Evolutionary conservation across 2,888 invertebrate species (phyloP), one percentile per base, ranked within the genome.

Genomic region (Mesochorus sp.): DNA sequence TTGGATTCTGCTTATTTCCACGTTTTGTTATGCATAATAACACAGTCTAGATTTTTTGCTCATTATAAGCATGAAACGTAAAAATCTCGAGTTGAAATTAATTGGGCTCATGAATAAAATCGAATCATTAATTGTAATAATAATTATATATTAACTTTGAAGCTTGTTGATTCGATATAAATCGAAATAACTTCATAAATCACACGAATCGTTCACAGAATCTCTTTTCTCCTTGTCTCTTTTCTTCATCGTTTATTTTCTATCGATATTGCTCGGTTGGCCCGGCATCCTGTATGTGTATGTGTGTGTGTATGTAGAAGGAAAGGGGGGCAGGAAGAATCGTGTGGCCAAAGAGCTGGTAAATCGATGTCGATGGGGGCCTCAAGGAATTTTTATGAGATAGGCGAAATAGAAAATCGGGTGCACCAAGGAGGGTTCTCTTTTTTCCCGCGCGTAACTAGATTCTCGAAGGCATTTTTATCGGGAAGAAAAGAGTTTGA

Each of bases 321-420:
- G 8, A 3, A 5, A 21, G 4, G 19, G 19, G n/a, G 24, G 28
- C 4, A 28, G 47, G 42, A 4, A 19, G 12, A 26, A 24, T 37
- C 31, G 53, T 37, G 61, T 61, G 67, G 62, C 68, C 68, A 57
- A 71, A 67, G 53, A 62, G 55, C 62, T 64, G 59, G 77, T 59
- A 73, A 78, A 78, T 78, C 77, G 73, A 73, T 73, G 77, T 78
- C 77, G 68, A 73, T 59, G 64, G 37, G n/a, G 34, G 49, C 68
- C 73, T 78, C 47, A 57, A 64, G 51, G 73, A 77, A 78, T 78
- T 78, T 70, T 68, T 68, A 73, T 64, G 77, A 68, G 73, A 77
- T 67, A 61, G 72, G 39, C 66, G 61, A 77, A 77, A 77, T 77
- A 77, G 72, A 77, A 77, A 77, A 72, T 72, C 72, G 76, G 55